Evolutionary conservation across 2,888 invertebrate genomes (phyloP).

Genomic region (Isotomurus palustris): DNA sequence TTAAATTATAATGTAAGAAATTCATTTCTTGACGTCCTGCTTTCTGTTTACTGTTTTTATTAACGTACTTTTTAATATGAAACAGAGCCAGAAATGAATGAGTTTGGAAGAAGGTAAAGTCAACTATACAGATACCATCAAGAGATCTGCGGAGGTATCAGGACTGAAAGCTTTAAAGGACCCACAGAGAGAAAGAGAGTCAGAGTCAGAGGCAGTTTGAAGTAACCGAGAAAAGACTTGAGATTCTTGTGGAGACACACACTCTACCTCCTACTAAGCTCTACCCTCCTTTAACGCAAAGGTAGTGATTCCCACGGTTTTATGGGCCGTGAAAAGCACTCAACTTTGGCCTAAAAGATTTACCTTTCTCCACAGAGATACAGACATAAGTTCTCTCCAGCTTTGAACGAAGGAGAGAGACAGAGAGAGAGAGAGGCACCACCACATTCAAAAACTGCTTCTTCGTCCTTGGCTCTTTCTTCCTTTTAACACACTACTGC

Average conservation of each 20-base stretch:
- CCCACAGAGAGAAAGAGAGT: slow-evolving; percentile 3
- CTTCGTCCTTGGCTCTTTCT: not conserved
- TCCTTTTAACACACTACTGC: not conserved
- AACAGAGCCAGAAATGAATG: too few relatives aligned
- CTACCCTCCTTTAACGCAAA: slow-evolving; percentile 4
- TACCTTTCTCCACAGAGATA: slow-evolving; percentile 18
- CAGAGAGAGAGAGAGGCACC: not conserved
- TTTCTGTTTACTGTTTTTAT: too few relatives aligned
- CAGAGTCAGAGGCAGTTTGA: too few relatives aligned
- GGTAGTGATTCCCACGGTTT: slow-evolving; percentile 29
- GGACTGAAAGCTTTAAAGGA: not conserved
- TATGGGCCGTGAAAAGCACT: slow-evolving; percentile 42
- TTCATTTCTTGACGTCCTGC: too few relatives aligned
- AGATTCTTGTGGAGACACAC: too few relatives aligned
- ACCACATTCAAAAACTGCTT: not conserved
- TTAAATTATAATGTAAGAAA: not conserved
- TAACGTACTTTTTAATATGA: too few relatives aligned
- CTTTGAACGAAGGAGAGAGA: not conserved
- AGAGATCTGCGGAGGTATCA: slow-evolving; percentile 16
- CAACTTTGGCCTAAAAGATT: slow-evolving; percentile 37
- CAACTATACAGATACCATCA: slow-evolving; percentile 11
- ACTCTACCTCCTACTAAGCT: not conserved
- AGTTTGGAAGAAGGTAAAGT: slow-evolving; percentile 16
- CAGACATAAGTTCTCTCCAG: not conserved
- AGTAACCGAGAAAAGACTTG: too few relatives aligned